These are phyloP conservation scores for Eledona agricola DNA, from an alignment of 2,888 invertebrate genomes.

Conservation along the genomic window DNA sequence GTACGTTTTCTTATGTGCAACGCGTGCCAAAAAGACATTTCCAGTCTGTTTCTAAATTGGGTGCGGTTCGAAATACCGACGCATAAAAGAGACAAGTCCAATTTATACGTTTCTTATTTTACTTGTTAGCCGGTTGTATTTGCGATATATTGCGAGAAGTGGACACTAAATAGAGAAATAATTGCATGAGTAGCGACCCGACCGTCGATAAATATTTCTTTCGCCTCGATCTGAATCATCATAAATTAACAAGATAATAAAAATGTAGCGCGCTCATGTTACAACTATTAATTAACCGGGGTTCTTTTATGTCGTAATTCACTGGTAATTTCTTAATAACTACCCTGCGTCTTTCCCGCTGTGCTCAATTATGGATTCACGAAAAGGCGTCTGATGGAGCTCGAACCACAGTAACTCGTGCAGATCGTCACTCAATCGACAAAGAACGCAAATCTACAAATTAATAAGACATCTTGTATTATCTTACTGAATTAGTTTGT, in stretches of 20 bases:
- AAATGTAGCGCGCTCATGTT: conserved; percentile 11
- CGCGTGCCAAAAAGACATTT: conserved; percentile 28
- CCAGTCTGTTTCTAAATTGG: conserved; percentile 28
- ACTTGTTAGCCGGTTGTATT: conserved; percentile 26
- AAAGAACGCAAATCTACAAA: too few species aligned
- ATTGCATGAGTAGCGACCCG: conserved; percentile 22
- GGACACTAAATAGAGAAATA: conserved; percentile 31
- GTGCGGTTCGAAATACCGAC: conserved; percentile 24
- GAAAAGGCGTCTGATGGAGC: conserved; percentile 3
- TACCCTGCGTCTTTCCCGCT: conserved; percentile 8
- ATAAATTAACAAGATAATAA: conserved; percentile 16
- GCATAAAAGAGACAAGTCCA: conserved; percentile 26
- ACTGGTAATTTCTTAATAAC: conserved; percentile 19
- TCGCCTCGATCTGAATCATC: conserved; percentile 15
- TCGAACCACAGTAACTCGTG: too few species aligned
- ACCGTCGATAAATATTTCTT: conserved; percentile 14
- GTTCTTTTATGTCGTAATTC: conserved; percentile 13
- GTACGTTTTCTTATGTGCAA: conserved; percentile 20
- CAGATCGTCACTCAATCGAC: too few species aligned
- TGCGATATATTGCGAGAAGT: conserved; percentile 21
- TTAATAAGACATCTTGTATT: too few species aligned
- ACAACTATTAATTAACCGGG: conserved; percentile 15
- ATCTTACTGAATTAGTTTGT: too few species aligned
- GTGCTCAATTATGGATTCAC: conserved; percentile 9
- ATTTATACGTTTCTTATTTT: conserved; percentile 27